A percentile compares a stretch with the other conserved stretches of the same genome.
These are phyloP conservation scores for Torymus texanus DNA, from an alignment of 2,888 invertebrate genomes.

Conservation along the genomic window DNA sequence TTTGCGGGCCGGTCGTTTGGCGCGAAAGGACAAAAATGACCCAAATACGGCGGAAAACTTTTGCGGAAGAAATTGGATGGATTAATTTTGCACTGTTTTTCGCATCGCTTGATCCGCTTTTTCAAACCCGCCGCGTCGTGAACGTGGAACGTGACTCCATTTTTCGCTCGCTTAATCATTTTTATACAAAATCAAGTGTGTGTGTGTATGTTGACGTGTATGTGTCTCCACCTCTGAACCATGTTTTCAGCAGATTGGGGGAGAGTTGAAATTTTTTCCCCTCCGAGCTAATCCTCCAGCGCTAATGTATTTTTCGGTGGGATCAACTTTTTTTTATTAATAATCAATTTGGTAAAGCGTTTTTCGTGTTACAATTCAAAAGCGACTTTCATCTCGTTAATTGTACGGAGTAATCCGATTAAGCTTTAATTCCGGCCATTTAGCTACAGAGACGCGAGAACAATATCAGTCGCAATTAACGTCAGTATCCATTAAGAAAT, in stretches of 20 bases:
- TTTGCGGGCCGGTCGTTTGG: too few species aligned
- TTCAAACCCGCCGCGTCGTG: conserved; percentile 4
- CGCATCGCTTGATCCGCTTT: conserved; percentile 19
- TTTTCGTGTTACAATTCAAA: conserved; percentile 8
- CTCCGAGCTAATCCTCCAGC: too few species aligned
- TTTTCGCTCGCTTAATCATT: conserved; percentile 31
- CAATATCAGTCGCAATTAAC: conserved; percentile 43
- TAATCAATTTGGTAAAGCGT: conserved; percentile 3
- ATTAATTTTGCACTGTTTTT: conserved; percentile 46
- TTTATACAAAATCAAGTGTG: conserved; percentile 12
- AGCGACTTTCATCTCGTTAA: conserved; percentile 20
- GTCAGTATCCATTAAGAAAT: conserved; percentile 36
- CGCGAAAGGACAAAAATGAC: conserved; percentile 10
- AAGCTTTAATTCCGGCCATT: conserved; percentile 16
- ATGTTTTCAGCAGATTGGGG: too few species aligned
- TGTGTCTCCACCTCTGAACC: too few species aligned
- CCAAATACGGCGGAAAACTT: conserved; percentile 15
- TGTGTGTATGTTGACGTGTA: too few species aligned
- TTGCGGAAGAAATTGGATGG: conserved; percentile 29
- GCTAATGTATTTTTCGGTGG: too few species aligned
- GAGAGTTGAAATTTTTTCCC: too few species aligned
- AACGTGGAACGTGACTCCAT: not conserved
- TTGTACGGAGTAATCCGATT: conserved; percentile 25
- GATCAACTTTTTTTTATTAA: too few species aligned
- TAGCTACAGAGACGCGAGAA: not conserved